Evolutionary conservation across 1,140 invertebrate species (phyloP).

Genomic region (Drosophila nigromelanica): DNA sequence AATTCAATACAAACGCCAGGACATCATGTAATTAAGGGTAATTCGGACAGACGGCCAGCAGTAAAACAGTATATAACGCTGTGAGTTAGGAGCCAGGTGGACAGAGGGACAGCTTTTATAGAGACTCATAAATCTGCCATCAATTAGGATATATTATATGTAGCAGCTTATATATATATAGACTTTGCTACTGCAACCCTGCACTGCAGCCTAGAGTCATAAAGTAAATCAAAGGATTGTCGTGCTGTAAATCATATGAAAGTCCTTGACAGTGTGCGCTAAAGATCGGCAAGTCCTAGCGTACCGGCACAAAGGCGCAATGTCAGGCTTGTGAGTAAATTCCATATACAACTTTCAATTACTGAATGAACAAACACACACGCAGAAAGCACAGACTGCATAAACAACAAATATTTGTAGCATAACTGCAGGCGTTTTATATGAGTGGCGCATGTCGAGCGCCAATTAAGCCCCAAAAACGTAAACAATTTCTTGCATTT

Average conservation of each 20-base stretch:
- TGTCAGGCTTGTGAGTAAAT: conserved; percentile 3
- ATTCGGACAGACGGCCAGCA: conserved; percentile 38
- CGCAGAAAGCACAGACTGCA: conserved; percentile 36
- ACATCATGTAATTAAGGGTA: conserved; percentile 67
- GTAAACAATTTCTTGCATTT: conserved; percentile 74
- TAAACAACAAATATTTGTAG: conserved; percentile 68
- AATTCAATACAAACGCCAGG: conserved; percentile 61
- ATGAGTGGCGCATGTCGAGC: conserved; percentile 59
- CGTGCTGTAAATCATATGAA: conserved; percentile 50
- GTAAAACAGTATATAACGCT: conserved; percentile 13
- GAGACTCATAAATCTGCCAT: conserved; percentile 35
- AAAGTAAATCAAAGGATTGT: conserved; percentile 66
- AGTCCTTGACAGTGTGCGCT: conserved; percentile 64
- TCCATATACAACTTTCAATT: conserved; percentile 54
- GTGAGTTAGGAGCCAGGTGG: conserved; percentile 44
- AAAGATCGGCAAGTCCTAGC: conserved; percentile 9
- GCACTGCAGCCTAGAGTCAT: conserved; percentile 21
- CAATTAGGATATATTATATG: conserved; percentile 41
- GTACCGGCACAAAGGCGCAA: neutral
- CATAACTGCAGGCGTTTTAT: conserved; percentile 63
- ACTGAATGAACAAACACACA: conserved; percentile 50
- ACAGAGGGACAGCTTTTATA: conserved; percentile 6
- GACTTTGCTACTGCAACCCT: neutral
- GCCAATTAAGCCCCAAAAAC: conserved; percentile 70
- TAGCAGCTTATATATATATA: neutral